A percentile compares a stretch with the other conserved stretches of the same genome.
Evolutionary conservation across 2,888 invertebrate species (phyloP).

Genomic region (Synergus gifuensis): DNA sequence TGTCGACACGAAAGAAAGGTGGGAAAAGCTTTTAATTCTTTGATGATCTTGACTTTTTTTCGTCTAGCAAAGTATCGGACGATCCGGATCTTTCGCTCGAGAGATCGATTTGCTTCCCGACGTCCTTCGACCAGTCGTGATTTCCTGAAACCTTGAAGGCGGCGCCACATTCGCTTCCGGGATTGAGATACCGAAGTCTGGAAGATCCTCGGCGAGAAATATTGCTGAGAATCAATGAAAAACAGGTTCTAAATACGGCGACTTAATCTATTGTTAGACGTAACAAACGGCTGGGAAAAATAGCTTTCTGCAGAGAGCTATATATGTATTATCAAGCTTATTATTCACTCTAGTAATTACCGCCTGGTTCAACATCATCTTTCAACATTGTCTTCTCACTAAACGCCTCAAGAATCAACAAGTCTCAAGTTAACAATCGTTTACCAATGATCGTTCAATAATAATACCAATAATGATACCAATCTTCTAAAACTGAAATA

Average conservation of each 20-base stretch:
- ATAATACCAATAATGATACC: no score
- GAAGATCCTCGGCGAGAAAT: constrained; percentile 35
- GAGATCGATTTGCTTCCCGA: constrained; percentile 43
- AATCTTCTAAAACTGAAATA: no score
- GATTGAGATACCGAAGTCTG: constrained; percentile 33
- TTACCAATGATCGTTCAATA: neutral
- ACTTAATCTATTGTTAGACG: constrained; percentile 17
- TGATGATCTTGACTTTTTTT: no score
- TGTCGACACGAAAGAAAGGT: no score
- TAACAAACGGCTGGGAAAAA: constrained; percentile 21
- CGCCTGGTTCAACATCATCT: neutral
- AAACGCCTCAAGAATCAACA: neutral
- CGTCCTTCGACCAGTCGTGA: constrained; percentile 38
- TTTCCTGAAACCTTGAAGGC: constrained; percentile 37
- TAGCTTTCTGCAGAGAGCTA: neutral
- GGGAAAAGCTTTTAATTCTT: no score
- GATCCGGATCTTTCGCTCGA: constrained; percentile 38
- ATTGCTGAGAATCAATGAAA: constrained; percentile 1
- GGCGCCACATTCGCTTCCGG: constrained; percentile 29
- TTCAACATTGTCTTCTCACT: no score
- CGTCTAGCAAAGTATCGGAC: neutral
- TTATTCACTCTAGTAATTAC: neutral
- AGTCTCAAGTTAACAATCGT: neutral
- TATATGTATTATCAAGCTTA: neutral
- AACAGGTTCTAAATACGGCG: constrained; percentile 10